These are phyloP conservation scores for Moxostoma hubbsi DNA, from an alignment of 2,797 vertebrate species.

Conservation along the genomic window DNA sequence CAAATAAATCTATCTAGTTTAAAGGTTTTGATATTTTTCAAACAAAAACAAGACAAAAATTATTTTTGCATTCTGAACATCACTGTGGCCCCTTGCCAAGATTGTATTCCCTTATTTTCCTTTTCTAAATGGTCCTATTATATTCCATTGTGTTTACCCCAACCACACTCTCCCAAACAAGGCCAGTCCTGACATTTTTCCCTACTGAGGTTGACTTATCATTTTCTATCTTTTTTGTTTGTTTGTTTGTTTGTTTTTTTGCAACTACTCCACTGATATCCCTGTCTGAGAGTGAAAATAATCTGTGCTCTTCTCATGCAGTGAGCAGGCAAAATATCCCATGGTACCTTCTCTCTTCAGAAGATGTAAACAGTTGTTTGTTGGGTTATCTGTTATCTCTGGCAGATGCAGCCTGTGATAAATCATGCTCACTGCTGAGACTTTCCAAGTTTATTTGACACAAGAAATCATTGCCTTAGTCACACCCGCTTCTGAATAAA, in stretches of 20 bases:
- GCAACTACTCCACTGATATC: conserved; percentile 10
- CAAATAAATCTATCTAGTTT: no score
- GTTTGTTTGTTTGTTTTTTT: not conserved
- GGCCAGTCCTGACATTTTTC: not conserved
- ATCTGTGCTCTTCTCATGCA: conserved; percentile 22
- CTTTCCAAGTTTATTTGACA: conserved; percentile 28
- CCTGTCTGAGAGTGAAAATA: conserved; percentile 13
- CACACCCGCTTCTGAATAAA: conserved; percentile 33
- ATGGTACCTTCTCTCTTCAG: conserved; percentile 32
- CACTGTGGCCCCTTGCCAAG: no score
- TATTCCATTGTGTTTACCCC: no score
- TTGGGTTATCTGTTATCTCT: conserved; percentile 39
- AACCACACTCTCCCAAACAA: no score
- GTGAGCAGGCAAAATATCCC: conserved; percentile 24
- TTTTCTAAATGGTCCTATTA: no score
- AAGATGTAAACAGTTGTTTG: conserved; percentile 37
- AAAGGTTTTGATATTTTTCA: no score
- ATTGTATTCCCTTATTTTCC: no score
- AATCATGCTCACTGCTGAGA: conserved; percentile 27
- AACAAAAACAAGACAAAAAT: no score
- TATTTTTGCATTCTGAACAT: no score
- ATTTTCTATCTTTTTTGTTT: conserved; percentile 18
- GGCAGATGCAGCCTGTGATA: conserved; percentile 41
- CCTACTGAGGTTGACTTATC: not conserved
- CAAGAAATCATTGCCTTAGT: conserved; percentile 33